Percentiles rank a stretch among this genome's conserved stretches.
Evolutionary conservation across 2,113 vertebrate species (phyloP).

Genomic region (Monopterus albus): DNA sequence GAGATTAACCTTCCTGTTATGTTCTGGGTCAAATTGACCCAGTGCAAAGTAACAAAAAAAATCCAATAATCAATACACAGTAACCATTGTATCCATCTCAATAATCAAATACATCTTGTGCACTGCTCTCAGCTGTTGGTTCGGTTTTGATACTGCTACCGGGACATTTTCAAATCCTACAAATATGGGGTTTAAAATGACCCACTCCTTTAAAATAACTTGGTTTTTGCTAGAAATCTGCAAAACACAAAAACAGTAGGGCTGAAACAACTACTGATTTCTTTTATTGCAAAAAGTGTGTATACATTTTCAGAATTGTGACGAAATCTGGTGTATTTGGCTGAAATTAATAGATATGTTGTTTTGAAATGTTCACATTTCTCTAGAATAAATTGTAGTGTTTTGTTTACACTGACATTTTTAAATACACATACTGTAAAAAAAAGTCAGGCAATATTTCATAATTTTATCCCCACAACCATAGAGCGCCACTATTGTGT

Average conservation of each 20-base stretch:
- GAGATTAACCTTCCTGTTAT: no score
- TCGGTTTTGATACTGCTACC: background rate
- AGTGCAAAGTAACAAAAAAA: no score
- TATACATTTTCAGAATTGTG: background rate
- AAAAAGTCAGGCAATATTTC: no score
- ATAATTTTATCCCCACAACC: no score
- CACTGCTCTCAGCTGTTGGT: background rate
- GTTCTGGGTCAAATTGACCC: no score
- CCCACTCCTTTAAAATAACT: background rate
- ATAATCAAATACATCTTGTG: slow-evolving; percentile 17
- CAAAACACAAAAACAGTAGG: background rate
- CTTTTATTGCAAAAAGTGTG: background rate
- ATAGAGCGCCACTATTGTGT: no score
- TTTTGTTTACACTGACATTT: background rate
- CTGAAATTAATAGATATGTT: background rate
- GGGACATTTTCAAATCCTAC: background rate
- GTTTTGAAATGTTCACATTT: background rate
- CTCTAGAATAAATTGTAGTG: no score
- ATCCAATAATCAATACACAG: slow-evolving; percentile 21
- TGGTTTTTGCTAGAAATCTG: background rate
- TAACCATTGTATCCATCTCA: background rate
- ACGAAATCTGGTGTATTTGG: background rate
- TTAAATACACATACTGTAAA: background rate
- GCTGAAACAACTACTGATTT: no score
- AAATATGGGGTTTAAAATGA: background rate